Evolutionary conservation across 2,888 invertebrate genomes (phyloP).

Genomic region (Catocala fraxini): DNA sequence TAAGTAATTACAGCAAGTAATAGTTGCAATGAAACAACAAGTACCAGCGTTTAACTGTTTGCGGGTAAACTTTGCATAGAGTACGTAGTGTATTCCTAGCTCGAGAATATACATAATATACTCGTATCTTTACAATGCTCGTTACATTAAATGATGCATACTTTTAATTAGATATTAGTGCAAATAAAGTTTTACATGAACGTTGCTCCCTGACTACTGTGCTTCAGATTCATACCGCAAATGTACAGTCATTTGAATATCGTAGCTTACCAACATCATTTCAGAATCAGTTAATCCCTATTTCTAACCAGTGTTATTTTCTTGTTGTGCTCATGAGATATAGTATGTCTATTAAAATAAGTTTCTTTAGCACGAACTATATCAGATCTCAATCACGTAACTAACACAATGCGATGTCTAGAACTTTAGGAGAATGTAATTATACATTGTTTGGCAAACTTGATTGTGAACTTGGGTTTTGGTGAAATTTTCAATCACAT

Average conservation of each 20-base stretch:
- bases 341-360: too few relatives aligned
- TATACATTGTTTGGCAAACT: slow-evolving; percentile 5
- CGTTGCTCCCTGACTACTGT: not conserved
- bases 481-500: too few relatives aligned
- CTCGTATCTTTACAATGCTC: slow-evolving; percentile 15
- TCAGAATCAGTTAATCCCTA: not conserved
- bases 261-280: not conserved
- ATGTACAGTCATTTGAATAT: slow-evolving; percentile 4
- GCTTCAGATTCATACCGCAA: not conserved
- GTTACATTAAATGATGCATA: slow-evolving; percentile 39
- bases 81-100: slow-evolving; percentile 17
- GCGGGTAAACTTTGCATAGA: slow-evolving; percentile 29
- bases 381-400: too few relatives aligned
- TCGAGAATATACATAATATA: slow-evolving; percentile 15
- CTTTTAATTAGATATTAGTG: slow-evolving; percentile 30
- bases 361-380: too few relatives aligned
- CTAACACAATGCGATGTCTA: too few relatives aligned
- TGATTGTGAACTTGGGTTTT: too few relatives aligned
- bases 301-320: too few relatives aligned
- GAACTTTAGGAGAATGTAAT: slow-evolving; percentile 3
- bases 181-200: slow-evolving; percentile 25
- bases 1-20: not conserved
- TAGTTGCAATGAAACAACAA: slow-evolving; percentile 9
- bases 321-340: too few relatives aligned
- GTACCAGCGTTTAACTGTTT: slow-evolving; percentile 31